Percentiles rank a stretch among this genome's conserved stretches.
Evolutionary conservation across 2,888 invertebrate genomes (phyloP).

Genomic region (Amaurobius ferox): DNA sequence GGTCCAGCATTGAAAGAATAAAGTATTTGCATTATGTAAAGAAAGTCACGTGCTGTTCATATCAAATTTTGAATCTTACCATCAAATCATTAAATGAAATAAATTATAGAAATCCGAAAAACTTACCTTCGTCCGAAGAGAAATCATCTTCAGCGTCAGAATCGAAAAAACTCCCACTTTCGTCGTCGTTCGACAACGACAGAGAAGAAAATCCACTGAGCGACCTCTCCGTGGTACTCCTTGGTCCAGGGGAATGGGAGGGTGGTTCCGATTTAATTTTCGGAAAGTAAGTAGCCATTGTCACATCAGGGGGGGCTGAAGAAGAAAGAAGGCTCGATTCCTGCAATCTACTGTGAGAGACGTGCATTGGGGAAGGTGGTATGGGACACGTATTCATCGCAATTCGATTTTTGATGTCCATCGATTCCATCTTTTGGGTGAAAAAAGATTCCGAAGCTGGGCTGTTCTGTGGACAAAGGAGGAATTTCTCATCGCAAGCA

Average conservation of each 20-base stretch:
- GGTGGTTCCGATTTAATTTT: conserved; percentile 46
- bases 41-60: too few relatives aligned
- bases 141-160: conserved; percentile 84
- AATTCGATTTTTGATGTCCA: conserved; percentile 35
- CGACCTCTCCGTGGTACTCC: conserved; percentile 53
- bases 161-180: conserved; percentile 79
- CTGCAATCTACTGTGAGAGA: conserved; percentile 31
- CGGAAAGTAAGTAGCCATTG: conserved; percentile 46
- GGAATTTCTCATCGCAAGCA: conserved; percentile 41
- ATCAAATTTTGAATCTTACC: too few relatives aligned
- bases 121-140: conserved; percentile 86
- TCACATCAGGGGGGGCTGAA: conserved; percentile 66
- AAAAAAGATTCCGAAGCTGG: conserved; percentile 47
- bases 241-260: conserved; percentile 34
- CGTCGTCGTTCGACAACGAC: conserved; percentile 84
- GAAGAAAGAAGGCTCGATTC: conserved; percentile 43
- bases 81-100: too few relatives aligned
- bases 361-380: conserved; percentile 22
- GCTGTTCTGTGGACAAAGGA: conserved; percentile 66
- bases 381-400: conserved; percentile 18
- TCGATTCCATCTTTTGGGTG: background rate
- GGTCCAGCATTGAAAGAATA: too few relatives aligned
- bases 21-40: too few relatives aligned
- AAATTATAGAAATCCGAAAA: background rate
- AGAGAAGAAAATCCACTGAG: conserved; percentile 67